Evolutionary conservation across 2,888 invertebrate species (phyloP).

Genomic region (Amblyteles armatorius): DNA sequence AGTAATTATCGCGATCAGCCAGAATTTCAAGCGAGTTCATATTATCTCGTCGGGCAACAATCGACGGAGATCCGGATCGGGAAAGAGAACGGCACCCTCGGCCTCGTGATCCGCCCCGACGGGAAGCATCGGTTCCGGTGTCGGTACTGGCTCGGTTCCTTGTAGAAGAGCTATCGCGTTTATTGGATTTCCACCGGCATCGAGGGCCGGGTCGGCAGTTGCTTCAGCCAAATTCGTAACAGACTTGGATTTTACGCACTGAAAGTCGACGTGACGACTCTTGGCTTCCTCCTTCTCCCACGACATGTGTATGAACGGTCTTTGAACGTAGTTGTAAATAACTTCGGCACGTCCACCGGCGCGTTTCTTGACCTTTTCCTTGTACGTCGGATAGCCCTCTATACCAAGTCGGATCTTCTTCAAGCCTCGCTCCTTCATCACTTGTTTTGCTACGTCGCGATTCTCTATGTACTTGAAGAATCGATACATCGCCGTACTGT

Average conservation of each 20-base stretch:
- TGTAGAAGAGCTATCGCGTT: slow-evolving; percentile 81
- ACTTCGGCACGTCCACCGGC: slow-evolving; percentile 98
- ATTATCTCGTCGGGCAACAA: slow-evolving; percentile 80
- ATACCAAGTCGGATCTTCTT: slow-evolving; percentile 99
- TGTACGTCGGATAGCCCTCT: slow-evolving; percentile 99
- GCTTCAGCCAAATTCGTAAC: slow-evolving; percentile 98
- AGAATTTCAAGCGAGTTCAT: slow-evolving; percentile 65
- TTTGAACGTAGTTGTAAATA: slow-evolving; percentile 99
- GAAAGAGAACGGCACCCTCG: slow-evolving; percentile 83
- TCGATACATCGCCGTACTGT: slow-evolving; percentile 97
- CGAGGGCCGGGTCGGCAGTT: slow-evolving; percentile 94
- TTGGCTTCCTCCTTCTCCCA: slow-evolving; percentile 99
- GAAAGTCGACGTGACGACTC: slow-evolving; percentile 99
- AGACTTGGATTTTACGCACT: slow-evolving; percentile 99
- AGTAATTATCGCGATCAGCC: slow-evolving; percentile 1
- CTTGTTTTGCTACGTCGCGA: slow-evolving; percentile 99
- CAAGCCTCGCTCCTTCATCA: slow-evolving; percentile 98
- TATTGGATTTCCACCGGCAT: slow-evolving; percentile 87
- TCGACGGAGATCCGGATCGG: slow-evolving; percentile 79
- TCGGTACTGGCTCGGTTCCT: slow-evolving; percentile 80
- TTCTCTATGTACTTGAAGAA: slow-evolving; percentile 99
- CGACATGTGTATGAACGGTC: slow-evolving; percentile 99
- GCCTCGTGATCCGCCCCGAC: slow-evolving; percentile 80
- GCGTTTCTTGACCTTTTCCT: slow-evolving; percentile 98
- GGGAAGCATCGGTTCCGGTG: slow-evolving; percentile 77